Evolutionary conservation across 2,888 invertebrate genomes (phyloP).

Genomic region (Caenorhabditis sp.): DNA sequence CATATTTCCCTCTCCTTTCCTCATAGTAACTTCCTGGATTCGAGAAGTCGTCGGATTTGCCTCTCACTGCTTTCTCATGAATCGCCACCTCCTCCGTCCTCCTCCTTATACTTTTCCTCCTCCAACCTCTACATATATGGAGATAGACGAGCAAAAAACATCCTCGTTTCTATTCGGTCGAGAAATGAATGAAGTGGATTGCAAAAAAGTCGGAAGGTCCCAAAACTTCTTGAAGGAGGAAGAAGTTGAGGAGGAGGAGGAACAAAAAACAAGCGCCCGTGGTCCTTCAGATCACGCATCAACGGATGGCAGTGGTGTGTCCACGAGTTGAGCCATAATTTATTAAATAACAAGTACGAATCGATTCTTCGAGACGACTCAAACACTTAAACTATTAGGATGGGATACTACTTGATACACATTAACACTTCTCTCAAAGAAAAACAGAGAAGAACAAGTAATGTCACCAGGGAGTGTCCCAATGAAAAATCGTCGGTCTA

Average conservation of each 20-base stretch:
- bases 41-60: slow-evolving; percentile 31
- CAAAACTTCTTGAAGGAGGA: slow-evolving; percentile 39
- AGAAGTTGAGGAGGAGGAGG: slow-evolving; percentile 4
- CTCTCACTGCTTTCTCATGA: slow-evolving; percentile 27
- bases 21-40: slow-evolving; percentile 42
- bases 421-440: neutral
- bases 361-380: slow-evolving; percentile 10
- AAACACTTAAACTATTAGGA: neutral
- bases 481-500: neutral
- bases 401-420: neutral
- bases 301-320: slow-evolving; percentile 5
- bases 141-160: slow-evolving; percentile 52
- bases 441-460: neutral
- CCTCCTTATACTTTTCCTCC: slow-evolving; percentile 11
- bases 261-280: slow-evolving; percentile 13
- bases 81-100: slow-evolving; percentile 22
- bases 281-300: slow-evolving; percentile 50
- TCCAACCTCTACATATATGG: slow-evolving; percentile 21
- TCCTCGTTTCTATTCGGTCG: slow-evolving; percentile 25
- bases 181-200: slow-evolving; percentile 43
- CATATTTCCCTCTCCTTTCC: slow-evolving; percentile 2
- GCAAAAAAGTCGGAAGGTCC: slow-evolving; percentile 26
- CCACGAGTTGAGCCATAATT: slow-evolving; percentile 35
- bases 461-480: slow-evolving; percentile 13
- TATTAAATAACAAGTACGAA: slow-evolving; percentile 29